Evolutionary conservation across 2,797 vertebrate species (phyloP).

Genomic region (Erethizon dorsatum): DNA sequence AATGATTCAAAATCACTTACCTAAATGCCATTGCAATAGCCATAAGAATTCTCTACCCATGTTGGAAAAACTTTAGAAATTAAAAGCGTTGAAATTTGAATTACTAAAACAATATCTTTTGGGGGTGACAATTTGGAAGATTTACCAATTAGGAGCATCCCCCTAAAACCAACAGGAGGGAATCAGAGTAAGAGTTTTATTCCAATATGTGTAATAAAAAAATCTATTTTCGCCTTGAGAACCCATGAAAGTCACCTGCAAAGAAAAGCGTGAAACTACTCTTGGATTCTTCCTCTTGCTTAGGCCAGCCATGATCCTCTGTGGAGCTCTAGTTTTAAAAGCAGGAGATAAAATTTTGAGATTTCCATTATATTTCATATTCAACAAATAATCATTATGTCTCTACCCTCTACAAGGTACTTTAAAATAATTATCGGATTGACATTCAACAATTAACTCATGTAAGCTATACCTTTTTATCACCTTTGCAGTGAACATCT

Average conservation of each 20-base stretch:
- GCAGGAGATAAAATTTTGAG: slow-evolving; percentile 3
- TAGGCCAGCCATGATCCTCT: not conserved
- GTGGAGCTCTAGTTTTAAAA: not conserved
- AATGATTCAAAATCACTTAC: slow-evolving; percentile 33
- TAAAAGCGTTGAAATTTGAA: not conserved
- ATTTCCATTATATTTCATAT: not conserved
- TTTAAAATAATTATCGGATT: slow-evolving; percentile 60
- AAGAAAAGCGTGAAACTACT: not conserved
- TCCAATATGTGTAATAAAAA: not conserved
- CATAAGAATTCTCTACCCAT: not conserved
- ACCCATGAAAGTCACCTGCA: not conserved
- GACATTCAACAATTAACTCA: not conserved
- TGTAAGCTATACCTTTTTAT: not conserved
- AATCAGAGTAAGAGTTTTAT: not conserved
- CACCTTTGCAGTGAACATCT: not conserved
- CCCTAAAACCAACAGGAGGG: not conserved
- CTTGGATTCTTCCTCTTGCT: not conserved
- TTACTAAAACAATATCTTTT: not conserved
- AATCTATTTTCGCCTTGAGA: slow-evolving; percentile 23
- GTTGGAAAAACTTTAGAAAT: slow-evolving; percentile 6
- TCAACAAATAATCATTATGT: slow-evolving; percentile 26
- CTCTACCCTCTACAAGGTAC: not conserved
- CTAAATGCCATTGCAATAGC: not conserved
- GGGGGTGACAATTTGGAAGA: not conserved
- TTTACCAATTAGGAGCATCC: not conserved